Base-by-base conservation (phyloP, 2,797 vertebrate species). In the Channallabes apus region DNA sequence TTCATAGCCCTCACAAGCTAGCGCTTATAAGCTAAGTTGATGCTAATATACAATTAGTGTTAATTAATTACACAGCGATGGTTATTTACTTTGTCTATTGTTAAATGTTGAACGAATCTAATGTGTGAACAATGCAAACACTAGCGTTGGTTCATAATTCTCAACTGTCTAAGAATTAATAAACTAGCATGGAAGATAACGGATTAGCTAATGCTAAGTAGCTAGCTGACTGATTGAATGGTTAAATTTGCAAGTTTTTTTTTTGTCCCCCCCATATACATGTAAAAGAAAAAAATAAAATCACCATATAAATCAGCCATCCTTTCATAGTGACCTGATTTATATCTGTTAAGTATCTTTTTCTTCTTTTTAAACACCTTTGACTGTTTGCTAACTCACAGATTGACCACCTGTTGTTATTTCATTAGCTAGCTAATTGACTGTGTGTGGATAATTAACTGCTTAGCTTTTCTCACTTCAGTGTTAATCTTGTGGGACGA, bases 401-500 rank as follows among this genome's bases (percentile, higher is more conserved):
- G 59, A 59, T 59, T 62, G 59, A 15, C 14, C 59, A 62, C 11
- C 35, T 80, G 59, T 64, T 35, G 46, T 51, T 8, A 62, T 27
- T 71, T 58, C 4, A 80, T 82, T 58, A 38, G 67, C 24, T 18
- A 5, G 20, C 46, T 72, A 9, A 56, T 76, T 76, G 11, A 6
- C 59, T 65, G 61, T 64, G 18, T 77, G 22, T 54, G 72, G 72
- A 38, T 77, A 24, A 67, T 86, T 85, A 76, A 80, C 41, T 67
- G 12, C 15, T 41, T 22, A 62, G 89, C 94, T 94, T 94, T 92
- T 95, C 92, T 95, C 90, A 64, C 93, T 93, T 94, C 94, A 95
- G 94, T 94, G 92, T 92, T 94, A 93, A 88, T 92, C 82, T 54
- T 90, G 90, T 91, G 92, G 92, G 93, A 80, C 79, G 79, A 80